Base-by-base conservation (phyloP, 1,140 invertebrate genomes). In the Anoplophora glabripennis region DNA sequence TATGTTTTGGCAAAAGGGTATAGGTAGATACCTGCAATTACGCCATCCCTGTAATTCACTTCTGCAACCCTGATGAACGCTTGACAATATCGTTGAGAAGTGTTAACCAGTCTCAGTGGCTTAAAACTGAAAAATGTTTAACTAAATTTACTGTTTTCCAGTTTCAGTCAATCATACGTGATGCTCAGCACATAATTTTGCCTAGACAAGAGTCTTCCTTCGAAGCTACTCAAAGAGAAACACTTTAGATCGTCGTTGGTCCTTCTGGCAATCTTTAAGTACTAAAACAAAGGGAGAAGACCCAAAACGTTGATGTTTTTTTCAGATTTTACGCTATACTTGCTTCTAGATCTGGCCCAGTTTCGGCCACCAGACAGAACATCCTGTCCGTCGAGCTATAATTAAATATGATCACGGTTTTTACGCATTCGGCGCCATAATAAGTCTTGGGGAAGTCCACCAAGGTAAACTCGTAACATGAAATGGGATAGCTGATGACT, bases 391-490 rank as follows among this genome's bases (percentile, higher is more conserved):
- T 61, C 0, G 68, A 68, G 35, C 70, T 72, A 9, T 53, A 61
- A 61, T 72, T 72, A 47, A 60, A 46, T 2, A 72, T 52, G 5
- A 69, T 40, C 2, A 70, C 17, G 8, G 62, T 59, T 44, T 52
- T 42, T 8, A 45, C 61, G n/a, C 40, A 42, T 5, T 18, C 14
- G 7, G 63, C 47, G 9, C 68, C 68, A n/a, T 64, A 49, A 37
- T 70, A 72, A 7, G 66, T 68, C 11, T 35, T 64, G 0, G 68
- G 62, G 41, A 70, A 72, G 46, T 55, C 57, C 4, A 72, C 35
- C 10, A 72, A 34, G 10, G 58, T 56, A 33, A 70, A 57, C 21
- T 61, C 49, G 10, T 40, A 37, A 40, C 37, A 48, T 0, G 56
- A 36, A 7, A 60, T 48, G 15, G 65, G 65, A 41, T 64, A 60